Conservation (phyloP, 2,113 vertebrate species). For the Podilymbus podiceps region DNA sequence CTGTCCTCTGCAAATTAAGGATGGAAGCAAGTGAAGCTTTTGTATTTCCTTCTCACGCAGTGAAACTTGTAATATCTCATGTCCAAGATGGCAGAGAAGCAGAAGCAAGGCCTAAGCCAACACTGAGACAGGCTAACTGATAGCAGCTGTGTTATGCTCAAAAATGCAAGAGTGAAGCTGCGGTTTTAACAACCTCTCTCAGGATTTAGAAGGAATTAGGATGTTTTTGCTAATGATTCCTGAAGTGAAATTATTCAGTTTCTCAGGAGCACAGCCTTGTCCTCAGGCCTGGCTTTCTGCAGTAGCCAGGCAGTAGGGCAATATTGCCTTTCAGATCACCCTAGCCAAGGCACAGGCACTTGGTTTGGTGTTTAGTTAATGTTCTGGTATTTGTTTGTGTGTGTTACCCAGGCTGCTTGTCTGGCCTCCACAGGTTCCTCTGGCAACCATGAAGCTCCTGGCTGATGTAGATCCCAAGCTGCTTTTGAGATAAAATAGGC, state of each 20-base stretch:
- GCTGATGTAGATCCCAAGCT: background rate
- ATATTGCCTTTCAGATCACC: background rate
- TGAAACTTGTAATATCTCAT: background rate
- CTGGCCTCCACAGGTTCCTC: background rate
- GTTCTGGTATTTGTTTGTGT: conserved; percentile 45
- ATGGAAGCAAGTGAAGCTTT: background rate
- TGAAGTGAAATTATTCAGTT: background rate
- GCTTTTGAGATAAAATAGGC: conserved; percentile 33
- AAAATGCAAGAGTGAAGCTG: background rate
- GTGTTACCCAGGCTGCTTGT: background rate
- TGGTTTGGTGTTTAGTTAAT: background rate
- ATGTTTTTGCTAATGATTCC: background rate
- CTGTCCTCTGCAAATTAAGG: background rate
- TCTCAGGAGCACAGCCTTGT: background rate
- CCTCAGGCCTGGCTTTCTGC: background rate
- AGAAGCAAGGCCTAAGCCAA: background rate
- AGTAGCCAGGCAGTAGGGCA: background rate
- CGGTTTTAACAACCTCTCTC: background rate
- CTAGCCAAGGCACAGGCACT: background rate
- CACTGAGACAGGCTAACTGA: background rate
- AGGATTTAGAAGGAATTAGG: background rate
- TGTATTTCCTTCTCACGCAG: background rate
- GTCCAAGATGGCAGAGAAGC: background rate
- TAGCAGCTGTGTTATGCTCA: background rate
- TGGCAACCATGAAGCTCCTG: conserved; percentile 11